Percentiles rank a stretch among this genome's conserved stretches.
phyloP scores from a whole-genome alignment of 2,113 vertebrate genomes.

The Apteryx mantelli region DNA sequence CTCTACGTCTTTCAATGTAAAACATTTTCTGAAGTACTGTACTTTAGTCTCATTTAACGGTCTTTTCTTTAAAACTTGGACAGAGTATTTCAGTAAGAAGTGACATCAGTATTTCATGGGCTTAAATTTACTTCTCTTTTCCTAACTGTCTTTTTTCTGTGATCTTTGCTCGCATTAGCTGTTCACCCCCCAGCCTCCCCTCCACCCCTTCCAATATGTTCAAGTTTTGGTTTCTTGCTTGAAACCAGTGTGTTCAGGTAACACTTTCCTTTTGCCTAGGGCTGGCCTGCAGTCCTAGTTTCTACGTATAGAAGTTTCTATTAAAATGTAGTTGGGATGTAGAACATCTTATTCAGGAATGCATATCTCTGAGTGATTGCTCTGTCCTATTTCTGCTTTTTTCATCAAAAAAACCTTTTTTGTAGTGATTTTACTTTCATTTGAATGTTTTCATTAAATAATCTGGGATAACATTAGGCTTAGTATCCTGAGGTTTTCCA shows the following conservation, averaged over 20 bases:
- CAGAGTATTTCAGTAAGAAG: not conserved
- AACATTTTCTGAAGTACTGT: not conserved
- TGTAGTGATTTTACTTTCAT: not conserved
- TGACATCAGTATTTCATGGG: not conserved
- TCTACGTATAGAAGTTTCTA: not conserved
- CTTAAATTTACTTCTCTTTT: not conserved
- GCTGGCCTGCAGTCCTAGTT: not conserved
- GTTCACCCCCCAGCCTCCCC: not conserved
- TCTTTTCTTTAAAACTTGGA: not conserved
- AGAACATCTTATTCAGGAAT: accelerated
- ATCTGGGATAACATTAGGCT: not conserved
- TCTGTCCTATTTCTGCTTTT: not conserved
- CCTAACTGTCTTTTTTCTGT: not conserved
- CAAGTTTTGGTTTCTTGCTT: not conserved
- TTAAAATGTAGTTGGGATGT: not conserved
- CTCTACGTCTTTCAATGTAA: not conserved
- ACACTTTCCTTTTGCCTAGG: not conserved
- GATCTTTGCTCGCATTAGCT: not conserved
- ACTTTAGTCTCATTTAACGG: not conserved
- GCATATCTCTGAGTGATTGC: accelerated
- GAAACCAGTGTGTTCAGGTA: not conserved
- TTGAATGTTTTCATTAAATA: not conserved
- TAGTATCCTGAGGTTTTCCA: not conserved
- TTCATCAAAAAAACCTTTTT: not conserved
- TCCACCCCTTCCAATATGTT: not conserved